Evolutionary conservation across 1,140 invertebrate species (phyloP).

Genomic region (Pomacea maculata): DNA sequence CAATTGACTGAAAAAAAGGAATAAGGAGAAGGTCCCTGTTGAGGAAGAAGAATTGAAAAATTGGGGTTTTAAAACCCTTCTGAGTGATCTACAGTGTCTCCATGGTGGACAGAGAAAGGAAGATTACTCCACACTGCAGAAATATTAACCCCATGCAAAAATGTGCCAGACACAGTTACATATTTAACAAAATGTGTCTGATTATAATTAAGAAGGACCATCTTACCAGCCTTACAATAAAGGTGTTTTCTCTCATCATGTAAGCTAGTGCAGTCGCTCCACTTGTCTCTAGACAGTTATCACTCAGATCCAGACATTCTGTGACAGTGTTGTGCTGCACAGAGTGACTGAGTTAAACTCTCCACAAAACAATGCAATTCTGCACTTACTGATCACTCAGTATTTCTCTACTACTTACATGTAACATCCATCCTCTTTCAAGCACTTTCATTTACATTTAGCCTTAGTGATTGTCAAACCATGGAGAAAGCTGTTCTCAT

Average conservation of each 20-base stretch:
- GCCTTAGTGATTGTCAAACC: not conserved
- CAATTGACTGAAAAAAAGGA: no score
- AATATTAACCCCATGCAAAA: no score
- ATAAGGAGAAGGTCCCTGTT: no score
- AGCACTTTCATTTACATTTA: not conserved
- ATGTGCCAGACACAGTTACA: no score
- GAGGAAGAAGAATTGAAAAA: no score
- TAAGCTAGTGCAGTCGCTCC: constrained; percentile 45
- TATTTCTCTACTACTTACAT: no score
- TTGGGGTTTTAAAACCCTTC: no score
- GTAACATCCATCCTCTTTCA: no score
- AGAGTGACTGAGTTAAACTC: constrained; percentile 9
- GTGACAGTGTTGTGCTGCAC: constrained; percentile 55
- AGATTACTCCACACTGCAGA: no score
- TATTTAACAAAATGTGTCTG: no score
- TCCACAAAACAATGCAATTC: not conserved
- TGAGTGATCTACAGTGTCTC: no score
- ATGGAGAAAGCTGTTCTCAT: not conserved
- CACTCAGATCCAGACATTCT: constrained; percentile 49
- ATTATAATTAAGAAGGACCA: not conserved
- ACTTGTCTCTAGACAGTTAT: constrained; percentile 49
- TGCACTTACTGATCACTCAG: not conserved
- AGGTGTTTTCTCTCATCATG: constrained; percentile 54
- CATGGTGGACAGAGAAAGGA: no score
- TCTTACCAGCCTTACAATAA: constrained; percentile 50